These are phyloP conservation scores for Scylla paramamosain DNA, from an alignment of 1,140 invertebrate species.

Conservation along the genomic window DNA sequence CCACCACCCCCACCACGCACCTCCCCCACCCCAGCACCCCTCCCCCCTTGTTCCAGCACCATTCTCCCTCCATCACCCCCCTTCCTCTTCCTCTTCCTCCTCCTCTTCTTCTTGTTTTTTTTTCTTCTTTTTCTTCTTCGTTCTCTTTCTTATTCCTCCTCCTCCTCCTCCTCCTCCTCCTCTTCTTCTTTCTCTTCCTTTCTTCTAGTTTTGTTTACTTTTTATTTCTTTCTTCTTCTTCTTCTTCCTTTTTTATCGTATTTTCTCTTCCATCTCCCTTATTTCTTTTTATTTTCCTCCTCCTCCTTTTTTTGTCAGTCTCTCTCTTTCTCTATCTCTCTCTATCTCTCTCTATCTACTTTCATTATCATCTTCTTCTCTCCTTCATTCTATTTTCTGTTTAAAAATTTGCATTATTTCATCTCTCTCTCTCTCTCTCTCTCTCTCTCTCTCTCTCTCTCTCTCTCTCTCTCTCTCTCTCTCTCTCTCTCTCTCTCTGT, in stretches of 20 bases:
- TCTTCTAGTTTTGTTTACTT: not conserved
- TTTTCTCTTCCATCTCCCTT: not conserved
- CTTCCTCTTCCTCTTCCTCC: not conserved
- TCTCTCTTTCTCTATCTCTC: not conserved
- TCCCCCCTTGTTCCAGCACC: not conserved
- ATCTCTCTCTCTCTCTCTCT: not conserved
- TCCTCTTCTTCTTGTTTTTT: not conserved
- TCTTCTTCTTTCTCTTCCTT: not conserved
- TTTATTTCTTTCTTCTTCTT: not conserved
- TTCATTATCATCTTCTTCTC: not conserved
- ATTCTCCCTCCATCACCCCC: not conserved
- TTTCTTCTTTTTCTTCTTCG: no score
- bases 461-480: no score
- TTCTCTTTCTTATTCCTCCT: not conserved
- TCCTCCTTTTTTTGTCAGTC: not conserved
- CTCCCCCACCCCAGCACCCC: not conserved
- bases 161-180: not conserved
- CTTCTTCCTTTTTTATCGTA: not conserved
- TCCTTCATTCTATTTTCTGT: not conserved
- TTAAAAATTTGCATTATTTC: no score
- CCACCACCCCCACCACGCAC: not conserved
- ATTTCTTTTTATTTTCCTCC: not conserved
- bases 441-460: not conserved
- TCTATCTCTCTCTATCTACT: not conserved
- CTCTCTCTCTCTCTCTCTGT: no score